Percentiles rank a stretch among this genome's conserved stretches.
Conservation (phyloP, 2,113 vertebrate species). For the Pteronura brasiliensis region DNA sequence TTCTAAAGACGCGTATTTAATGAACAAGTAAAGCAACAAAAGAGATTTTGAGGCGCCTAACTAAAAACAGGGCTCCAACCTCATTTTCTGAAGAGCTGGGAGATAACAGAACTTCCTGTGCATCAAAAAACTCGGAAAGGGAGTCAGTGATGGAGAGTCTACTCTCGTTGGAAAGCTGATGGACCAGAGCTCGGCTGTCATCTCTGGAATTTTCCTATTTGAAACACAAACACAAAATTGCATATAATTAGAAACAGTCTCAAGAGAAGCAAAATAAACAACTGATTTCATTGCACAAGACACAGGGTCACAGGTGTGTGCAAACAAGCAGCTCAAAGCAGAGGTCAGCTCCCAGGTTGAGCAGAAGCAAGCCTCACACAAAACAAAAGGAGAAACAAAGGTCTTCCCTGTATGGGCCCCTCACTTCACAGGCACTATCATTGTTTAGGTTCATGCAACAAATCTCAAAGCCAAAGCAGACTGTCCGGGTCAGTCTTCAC, state of each 20-base stretch:
- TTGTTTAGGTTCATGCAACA: background rate
- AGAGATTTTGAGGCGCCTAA: background rate
- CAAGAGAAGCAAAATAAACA: conserved; percentile 19
- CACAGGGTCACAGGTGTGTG: background rate
- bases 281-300: background rate
- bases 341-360: conserved; percentile 24
- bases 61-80: conserved; percentile 81
- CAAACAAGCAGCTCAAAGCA: conserved; percentile 43
- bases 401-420: background rate
- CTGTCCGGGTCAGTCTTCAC: background rate
- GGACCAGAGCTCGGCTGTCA: conserved; percentile 88
- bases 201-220: conserved; percentile 88
- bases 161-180: conserved; percentile 96
- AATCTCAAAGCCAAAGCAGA: background rate
- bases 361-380: background rate
- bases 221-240: conserved; percentile 71
- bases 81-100: conserved; percentile 99
- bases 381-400: background rate
- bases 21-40: background rate
- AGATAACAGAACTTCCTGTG: conserved; percentile 95
- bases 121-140: conserved; percentile 96
- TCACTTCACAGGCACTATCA: background rate
- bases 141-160: conserved; percentile 94
- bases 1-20: background rate
- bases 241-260: conserved; percentile 2